Base-by-base conservation (phyloP, 2,888 invertebrate genomes). In the Panzeria rudis region DNA sequence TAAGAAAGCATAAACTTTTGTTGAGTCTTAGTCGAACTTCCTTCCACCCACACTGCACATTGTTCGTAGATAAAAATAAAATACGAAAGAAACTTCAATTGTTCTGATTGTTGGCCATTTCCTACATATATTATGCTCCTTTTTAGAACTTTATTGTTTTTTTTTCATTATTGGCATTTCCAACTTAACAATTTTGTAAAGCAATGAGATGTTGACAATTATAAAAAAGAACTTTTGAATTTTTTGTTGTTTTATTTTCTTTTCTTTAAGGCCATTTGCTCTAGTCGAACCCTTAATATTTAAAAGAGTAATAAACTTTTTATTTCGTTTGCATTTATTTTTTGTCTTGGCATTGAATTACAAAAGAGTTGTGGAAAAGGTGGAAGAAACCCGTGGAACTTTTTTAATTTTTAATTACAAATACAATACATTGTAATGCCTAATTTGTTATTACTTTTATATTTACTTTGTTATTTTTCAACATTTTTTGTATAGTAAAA, bases 111-210 rank as follows among this genome's bases (percentile, higher is more conserved):
- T 50, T 52, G 41, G 23, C 44, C 32, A 13, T 44, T 54, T 69
- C 64, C 64, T 29, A n/a, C n/a, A n/a, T n/a, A 29, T 29, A 29
- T 29, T 29, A 7, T 73, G 29, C 52, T 61, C 50, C 13, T 13
- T 52, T 52, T 52, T 29, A 61, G n/a, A 13, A 50, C 7, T 25
- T 66, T 80, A 47, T 66, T 25, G 32, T 38, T 44, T 56, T 20
- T 17, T 44, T 71, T 62, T 13, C 54, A 38, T 68, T 52, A 62
- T 71, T 61, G 54, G 38, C 32, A 54, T 68, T 77, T 66, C 35
- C 54, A 15, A 38, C 64, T 50, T 62, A 2, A 17, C 7, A 25
- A 13, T 29, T 41, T 62, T 54, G 23, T 15, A 25, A 44, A 38
- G 17, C 50, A 54, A 11, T 50, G 17, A 25, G 17, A 29, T 61